A percentile compares a stretch with the other conserved stretches of the same genome.
These are phyloP conservation scores for Trachelus stipa DNA, from an alignment of 2,888 invertebrate species.

Conservation along the genomic window DNA sequence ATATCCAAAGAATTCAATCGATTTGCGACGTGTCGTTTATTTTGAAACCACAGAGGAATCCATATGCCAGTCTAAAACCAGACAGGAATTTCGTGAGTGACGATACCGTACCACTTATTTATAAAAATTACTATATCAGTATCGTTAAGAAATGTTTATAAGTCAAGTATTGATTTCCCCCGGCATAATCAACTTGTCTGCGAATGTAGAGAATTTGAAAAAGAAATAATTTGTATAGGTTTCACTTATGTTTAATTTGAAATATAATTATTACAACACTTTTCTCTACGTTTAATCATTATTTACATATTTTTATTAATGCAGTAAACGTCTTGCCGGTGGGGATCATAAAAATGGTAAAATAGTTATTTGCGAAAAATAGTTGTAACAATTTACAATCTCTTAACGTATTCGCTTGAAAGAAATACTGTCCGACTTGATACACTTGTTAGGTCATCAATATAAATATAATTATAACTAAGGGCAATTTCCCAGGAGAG, in stretches of 20 bases:
- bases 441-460: not conserved
- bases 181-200: not conserved
- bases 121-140: constrained; percentile 77
- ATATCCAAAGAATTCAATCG: constrained; percentile 71
- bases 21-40: constrained; percentile 68
- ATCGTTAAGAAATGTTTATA: constrained; percentile 62
- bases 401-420: not conserved
- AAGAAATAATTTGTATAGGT: not conserved
- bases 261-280: not conserved
- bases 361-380: too few species aligned
- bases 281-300: not conserved
- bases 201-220: not conserved
- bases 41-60: constrained; percentile 72
- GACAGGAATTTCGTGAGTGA: constrained; percentile 82
- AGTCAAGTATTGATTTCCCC: too few species aligned
- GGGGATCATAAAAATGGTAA: not conserved
- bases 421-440: not conserved
- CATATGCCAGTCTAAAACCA: constrained; percentile 77
- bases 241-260: not conserved
- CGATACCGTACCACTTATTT: constrained; percentile 76
- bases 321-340: not conserved
- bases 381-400: not conserved
- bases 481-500: not conserved
- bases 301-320: not conserved
- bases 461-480: not conserved